Evolutionary conservation across 2,113 vertebrate genomes (phyloP), one percentile per base, ranked within the genome.

Genomic region (Dipodomys stephensi): DNA sequence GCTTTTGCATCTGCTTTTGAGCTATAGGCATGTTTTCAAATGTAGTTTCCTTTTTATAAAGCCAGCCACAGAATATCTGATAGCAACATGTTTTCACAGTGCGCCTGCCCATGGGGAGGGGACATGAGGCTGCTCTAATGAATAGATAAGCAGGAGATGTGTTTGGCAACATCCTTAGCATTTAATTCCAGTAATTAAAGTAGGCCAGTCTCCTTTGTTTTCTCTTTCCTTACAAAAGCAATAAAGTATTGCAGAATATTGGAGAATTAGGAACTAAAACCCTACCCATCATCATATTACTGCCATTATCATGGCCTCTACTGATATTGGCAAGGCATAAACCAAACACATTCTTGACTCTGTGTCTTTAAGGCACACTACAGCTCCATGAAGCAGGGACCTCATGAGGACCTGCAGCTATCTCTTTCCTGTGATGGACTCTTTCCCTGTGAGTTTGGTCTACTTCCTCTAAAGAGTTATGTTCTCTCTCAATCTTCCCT

Each of bases 111-210:
- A 22, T 2, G n/a, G 94, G 95, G 95, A 92, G 90, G 83, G 87
- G 97, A 19, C 93, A 49, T 65, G 79, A 91, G 74, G 82, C 74
- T 39, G 78, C 67, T 82, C 90, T 96, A 96, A 95, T 92, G 90
- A 96, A 87, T 83, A 97, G 96, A 97, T 96, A 96, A 97, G 88
- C 89, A 46, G 90, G 92, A 87, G 92, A 88, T 60, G 81, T 94
- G 85, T 96, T 94, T 95, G 94, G 94, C 93, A 96, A 90, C 83
- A 91, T 90, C 94, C 85, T 88, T 91, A 83, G 94, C 88, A 90
- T 90, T 93, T 97, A 96, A 96, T 97, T 93, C 92, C 83, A 95
- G 93, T 90, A 94, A 95, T 97, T 97, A 96, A 86, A 95, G 71
- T 53, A 90, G 93, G 90, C 92, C 35, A 94, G 73, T 90, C 84